Conservation (phyloP, 2,113 vertebrate genomes). For the Etheostoma cragini region DNA sequence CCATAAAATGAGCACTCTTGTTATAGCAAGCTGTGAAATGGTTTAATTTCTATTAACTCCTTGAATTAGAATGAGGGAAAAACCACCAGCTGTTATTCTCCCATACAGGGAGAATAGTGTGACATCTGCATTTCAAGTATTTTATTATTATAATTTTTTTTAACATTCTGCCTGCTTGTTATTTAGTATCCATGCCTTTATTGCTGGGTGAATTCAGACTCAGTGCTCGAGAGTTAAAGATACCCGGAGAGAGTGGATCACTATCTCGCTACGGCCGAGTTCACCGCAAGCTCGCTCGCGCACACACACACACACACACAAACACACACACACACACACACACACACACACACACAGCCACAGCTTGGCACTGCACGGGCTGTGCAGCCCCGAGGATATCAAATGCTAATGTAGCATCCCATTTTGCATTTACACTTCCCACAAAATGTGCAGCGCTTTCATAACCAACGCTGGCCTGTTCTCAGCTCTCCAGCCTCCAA, state of each 20-base stretch:
- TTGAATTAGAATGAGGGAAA: slow-evolving; percentile 20
- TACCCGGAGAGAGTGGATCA: slow-evolving; percentile 13
- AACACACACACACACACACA: not conserved
- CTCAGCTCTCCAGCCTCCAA: slow-evolving; percentile 44
- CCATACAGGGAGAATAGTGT: not conserved
- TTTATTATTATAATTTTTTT: not conserved
- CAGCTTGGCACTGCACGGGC: slow-evolving; percentile 11
- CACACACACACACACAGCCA: not conserved
- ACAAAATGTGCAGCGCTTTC: slow-evolving; percentile 59
- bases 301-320: not conserved
- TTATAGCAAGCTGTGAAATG: slow-evolving; percentile 72
- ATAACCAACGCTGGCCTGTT: slow-evolving; percentile 47
- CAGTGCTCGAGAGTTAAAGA: slow-evolving; percentile 19
- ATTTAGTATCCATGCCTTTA: slow-evolving; percentile 11
- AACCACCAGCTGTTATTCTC: not conserved
- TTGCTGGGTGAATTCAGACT: slow-evolving; percentile 31
- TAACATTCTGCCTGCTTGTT: slow-evolving; percentile 6
- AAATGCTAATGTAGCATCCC: slow-evolving; percentile 59
- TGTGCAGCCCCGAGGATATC: slow-evolving; percentile 32
- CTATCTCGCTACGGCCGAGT: slow-evolving; percentile 16
- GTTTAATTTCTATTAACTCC: slow-evolving; percentile 63
- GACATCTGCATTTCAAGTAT: slow-evolving; percentile 17
- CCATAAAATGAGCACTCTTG: slow-evolving; percentile 68
- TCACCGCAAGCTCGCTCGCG: not conserved
- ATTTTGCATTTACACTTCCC: slow-evolving; percentile 64